A percentile compares a stretch with the other conserved stretches of the same genome.
Evolutionary conservation across 2,888 invertebrate species (phyloP).

Genomic region (Heliothis peltigera): DNA sequence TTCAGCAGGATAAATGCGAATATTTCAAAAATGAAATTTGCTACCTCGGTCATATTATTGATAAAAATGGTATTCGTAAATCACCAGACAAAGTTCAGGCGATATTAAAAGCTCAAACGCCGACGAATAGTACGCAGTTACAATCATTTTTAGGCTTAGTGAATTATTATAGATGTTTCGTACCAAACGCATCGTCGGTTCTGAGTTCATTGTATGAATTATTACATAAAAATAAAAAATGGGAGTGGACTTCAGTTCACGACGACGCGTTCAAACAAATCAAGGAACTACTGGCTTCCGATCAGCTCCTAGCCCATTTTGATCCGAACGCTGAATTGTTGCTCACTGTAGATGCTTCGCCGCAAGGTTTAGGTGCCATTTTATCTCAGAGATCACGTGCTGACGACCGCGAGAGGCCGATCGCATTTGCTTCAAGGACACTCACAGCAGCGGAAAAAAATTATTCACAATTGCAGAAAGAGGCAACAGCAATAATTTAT

Average conservation of each 20-base stretch:
- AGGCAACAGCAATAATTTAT: slow-evolving; percentile 61
- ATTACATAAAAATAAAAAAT: slow-evolving; percentile 38
- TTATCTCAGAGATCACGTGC: slow-evolving; percentile 11
- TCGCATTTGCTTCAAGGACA: slow-evolving; percentile 23
- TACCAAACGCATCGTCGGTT: slow-evolving; percentile 37
- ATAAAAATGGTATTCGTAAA: slow-evolving; percentile 33
- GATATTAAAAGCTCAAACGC: slow-evolving; percentile 27
- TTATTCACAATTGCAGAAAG: slow-evolving; percentile 61
- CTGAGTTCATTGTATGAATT: slow-evolving; percentile 39
- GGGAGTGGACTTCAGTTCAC: slow-evolving; percentile 35
- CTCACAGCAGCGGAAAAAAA: slow-evolving; percentile 47
- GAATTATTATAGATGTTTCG: slow-evolving; percentile 20
- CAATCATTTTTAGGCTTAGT: slow-evolving; percentile 45
- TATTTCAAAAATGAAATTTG: too few relatives aligned
- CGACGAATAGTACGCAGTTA: slow-evolving; percentile 34
- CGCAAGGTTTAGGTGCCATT: slow-evolving; percentile 17
- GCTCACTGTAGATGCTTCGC: slow-evolving; percentile 27
- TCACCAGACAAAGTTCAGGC: neutral
- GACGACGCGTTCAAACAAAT: slow-evolving; percentile 7
- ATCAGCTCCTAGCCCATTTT: slow-evolving; percentile 18
- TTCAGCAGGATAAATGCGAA: slow-evolving; percentile 40
- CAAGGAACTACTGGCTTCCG: slow-evolving; percentile 19
- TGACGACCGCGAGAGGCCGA: slow-evolving; percentile 23
- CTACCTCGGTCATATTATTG: slow-evolving; percentile 32
- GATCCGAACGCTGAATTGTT: slow-evolving; percentile 12